Percentiles rank a stretch among this genome's conserved stretches.
phyloP scores from a whole-genome alignment of 2,888 invertebrate species.

The Heliconius ismenius region DNA sequence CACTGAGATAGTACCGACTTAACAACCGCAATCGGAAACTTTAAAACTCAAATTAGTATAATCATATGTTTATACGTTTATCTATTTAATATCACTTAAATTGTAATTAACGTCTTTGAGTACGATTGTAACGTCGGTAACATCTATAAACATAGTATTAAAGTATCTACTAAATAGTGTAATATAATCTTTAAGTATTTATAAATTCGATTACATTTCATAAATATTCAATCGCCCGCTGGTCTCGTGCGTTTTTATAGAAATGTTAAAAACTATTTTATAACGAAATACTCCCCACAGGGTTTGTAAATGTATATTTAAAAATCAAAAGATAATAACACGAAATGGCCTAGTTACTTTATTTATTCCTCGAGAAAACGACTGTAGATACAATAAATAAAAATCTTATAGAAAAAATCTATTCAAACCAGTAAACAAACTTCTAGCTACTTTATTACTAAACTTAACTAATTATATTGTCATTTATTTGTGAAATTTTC shows the following conservation, averaged over 20 bases:
- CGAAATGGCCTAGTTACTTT: neutral
- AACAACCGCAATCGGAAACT: neutral
- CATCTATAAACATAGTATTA: neutral
- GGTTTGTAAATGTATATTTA: neutral
- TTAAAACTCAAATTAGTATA: neutral
- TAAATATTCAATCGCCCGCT: slow-evolving; percentile 15
- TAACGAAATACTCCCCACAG: slow-evolving; percentile 10
- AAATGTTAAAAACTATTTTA: neutral
- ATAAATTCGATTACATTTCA: slow-evolving; percentile 5
- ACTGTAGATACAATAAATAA: too few species aligned
- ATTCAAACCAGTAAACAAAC: too few species aligned
- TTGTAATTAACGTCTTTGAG: neutral
- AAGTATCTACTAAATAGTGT: slow-evolving; percentile 1
- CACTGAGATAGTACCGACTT: neutral
- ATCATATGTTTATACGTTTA: neutral
- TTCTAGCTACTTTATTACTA: too few species aligned
- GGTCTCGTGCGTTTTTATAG: slow-evolving; percentile 3
- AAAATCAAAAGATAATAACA: slow-evolving; percentile 10
- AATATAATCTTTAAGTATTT: neutral
- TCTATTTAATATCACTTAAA: neutral
- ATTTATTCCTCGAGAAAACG: too few species aligned
- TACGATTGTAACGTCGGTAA: neutral
- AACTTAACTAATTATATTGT: too few species aligned
- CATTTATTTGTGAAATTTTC: neutral
- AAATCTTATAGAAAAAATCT: too few species aligned